phyloP scores from a whole-genome alignment of 2,797 vertebrate genomes.

The Toxotes lorentzi region DNA sequence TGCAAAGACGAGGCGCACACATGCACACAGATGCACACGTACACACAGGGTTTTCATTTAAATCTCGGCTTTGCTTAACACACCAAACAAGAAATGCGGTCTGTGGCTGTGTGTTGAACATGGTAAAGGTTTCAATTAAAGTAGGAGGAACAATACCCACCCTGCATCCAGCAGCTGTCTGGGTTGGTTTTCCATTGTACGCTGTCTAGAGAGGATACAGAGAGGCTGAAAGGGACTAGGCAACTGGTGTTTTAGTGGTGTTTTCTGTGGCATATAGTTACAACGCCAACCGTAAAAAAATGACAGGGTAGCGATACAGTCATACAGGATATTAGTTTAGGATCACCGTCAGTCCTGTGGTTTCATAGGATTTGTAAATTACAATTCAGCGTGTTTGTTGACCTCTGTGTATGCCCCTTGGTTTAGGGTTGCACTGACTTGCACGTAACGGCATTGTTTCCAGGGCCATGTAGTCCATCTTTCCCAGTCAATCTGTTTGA shows the following conservation, averaged over 20 bases:
- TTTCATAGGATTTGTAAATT: slow-evolving; percentile 33
- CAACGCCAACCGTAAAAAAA: slow-evolving; percentile 54
- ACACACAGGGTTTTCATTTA: slow-evolving; percentile 83
- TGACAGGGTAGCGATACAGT: slow-evolving; percentile 58
- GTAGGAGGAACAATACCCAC: slow-evolving; percentile 76
- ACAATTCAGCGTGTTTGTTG: slow-evolving; percentile 34
- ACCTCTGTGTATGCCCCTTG: slow-evolving; percentile 48
- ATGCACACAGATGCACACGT: slow-evolving; percentile 41
- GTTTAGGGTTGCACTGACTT: slow-evolving; percentile 36
- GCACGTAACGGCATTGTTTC: slow-evolving; percentile 35
- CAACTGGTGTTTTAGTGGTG: slow-evolving; percentile 53
- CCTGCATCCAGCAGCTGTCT: slow-evolving; percentile 73
- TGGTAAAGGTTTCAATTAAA: slow-evolving; percentile 84
- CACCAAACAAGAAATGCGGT: slow-evolving; percentile 84
- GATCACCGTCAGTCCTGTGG: slow-evolving; percentile 38
- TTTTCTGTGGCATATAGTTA: slow-evolving; percentile 63
- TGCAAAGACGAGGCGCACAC: slow-evolving; percentile 53
- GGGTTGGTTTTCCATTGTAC: slow-evolving; percentile 52
- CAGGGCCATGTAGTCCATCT: slow-evolving; percentile 1
- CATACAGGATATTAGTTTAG: slow-evolving; percentile 67
- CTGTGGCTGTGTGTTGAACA: slow-evolving; percentile 83
- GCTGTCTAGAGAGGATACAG: slow-evolving; percentile 42
- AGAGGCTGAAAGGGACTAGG: slow-evolving; percentile 37
- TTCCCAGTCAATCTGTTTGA: slow-evolving; percentile 36
- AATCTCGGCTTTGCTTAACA: slow-evolving; percentile 82